Conservation (phyloP, 1,140 invertebrate genomes). For the Drosophila cardini region DNA sequence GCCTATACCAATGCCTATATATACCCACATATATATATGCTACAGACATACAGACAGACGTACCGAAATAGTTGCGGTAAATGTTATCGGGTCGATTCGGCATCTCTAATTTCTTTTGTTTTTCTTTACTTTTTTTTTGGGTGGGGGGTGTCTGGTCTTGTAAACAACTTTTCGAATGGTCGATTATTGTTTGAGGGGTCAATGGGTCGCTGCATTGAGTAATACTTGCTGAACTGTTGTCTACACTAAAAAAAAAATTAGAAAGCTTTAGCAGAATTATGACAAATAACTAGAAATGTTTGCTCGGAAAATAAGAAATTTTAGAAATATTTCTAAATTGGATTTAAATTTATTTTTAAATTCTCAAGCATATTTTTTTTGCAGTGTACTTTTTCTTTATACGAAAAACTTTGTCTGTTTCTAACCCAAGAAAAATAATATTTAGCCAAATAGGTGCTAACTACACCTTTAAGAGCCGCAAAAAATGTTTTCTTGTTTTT, state of each 20-base stretch:
- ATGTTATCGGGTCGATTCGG: constrained; percentile 28
- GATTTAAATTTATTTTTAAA: not conserved
- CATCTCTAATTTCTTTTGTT: not conserved
- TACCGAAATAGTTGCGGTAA: constrained; percentile 31
- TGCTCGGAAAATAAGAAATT: too few species aligned
- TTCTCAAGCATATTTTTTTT: not conserved
- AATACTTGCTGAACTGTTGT: not conserved
- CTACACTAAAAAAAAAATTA: not conserved
- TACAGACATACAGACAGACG: not conserved
- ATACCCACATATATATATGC: constrained; percentile 3
- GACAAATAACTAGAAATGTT: too few species aligned
- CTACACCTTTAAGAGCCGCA: constrained; percentile 7
- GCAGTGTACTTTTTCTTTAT: not conserved
- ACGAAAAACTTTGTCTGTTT: not conserved
- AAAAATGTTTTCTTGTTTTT: not conserved
- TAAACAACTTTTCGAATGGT: constrained; percentile 31
- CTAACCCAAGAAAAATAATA: not conserved
- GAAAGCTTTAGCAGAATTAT: too few species aligned
- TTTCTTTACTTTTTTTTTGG: constrained; percentile 1
- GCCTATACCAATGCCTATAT: constrained; percentile 1
- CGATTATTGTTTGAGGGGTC: constrained; percentile 10
- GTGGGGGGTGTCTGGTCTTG: constrained; percentile 14
- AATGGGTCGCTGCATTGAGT: not conserved
- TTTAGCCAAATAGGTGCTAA: constrained; percentile 12
- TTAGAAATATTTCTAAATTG: too few species aligned